Conservation (phyloP, 1,140 invertebrate genomes). For the Parapsyche elsis region DNA sequence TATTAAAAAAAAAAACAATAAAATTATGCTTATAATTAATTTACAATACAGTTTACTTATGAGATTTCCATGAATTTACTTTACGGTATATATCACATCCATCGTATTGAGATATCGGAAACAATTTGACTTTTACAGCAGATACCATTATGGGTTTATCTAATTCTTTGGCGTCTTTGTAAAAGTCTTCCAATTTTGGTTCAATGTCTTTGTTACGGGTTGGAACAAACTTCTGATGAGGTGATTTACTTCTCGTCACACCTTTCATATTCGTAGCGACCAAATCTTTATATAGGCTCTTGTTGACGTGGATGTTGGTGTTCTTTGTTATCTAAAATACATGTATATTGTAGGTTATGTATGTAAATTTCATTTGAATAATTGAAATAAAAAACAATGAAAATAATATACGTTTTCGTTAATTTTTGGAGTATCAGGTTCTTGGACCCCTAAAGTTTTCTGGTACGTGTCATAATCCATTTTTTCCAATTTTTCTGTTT, state of each 20-base stretch:
- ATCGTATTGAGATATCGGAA: slow-evolving; percentile 58
- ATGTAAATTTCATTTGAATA: no score
- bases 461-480: background rate
- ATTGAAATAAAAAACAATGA: background rate
- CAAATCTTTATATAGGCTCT: slow-evolving; percentile 65
- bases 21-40: background rate
- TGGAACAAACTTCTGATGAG: slow-evolving; percentile 46
- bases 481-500: slow-evolving; percentile 13
- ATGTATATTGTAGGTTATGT: background rate
- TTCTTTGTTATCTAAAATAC: slow-evolving; percentile 60
- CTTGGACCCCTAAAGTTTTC: background rate
- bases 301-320: slow-evolving; percentile 65
- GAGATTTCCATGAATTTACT: slow-evolving; percentile 37
- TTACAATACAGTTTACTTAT: background rate
- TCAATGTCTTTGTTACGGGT: slow-evolving; percentile 61
- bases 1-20: background rate
- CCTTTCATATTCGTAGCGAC: slow-evolving; percentile 64
- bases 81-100: slow-evolving; percentile 48
- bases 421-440: background rate
- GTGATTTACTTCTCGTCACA: slow-evolving; percentile 57
- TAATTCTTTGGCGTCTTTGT: slow-evolving; percentile 58
- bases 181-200: slow-evolving; percentile 66
- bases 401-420: background rate
- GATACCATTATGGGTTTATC: slow-evolving; percentile 61
- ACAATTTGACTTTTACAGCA: slow-evolving; percentile 60